These are phyloP conservation scores for Noctilio leporinus DNA, from an alignment of 2,113 vertebrate species.

Conservation along the genomic window DNA sequence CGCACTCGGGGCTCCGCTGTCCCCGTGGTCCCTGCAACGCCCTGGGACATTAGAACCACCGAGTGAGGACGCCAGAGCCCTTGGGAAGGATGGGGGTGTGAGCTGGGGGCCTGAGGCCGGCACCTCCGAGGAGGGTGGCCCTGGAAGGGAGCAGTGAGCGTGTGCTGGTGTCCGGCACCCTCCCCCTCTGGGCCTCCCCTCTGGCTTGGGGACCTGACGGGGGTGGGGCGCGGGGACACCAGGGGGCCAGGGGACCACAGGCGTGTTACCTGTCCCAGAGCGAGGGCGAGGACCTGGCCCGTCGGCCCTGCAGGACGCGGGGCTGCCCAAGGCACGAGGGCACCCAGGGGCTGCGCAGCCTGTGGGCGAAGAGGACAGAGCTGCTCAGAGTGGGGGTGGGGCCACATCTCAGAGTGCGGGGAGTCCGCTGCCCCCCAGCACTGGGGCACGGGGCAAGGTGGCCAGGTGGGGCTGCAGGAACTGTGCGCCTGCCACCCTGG, in stretches of 20 bases:
- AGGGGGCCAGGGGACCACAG: slow-evolving; percentile 55
- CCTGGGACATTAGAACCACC: not conserved
- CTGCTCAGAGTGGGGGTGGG: slow-evolving; percentile 75
- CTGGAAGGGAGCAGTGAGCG: not conserved
- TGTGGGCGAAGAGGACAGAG: slow-evolving; percentile 85
- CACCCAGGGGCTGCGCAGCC: slow-evolving; percentile 86
- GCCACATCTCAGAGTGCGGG: not conserved
- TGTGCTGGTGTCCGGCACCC: no score
- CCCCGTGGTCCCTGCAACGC: fast-evolving
- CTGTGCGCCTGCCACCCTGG: not conserved
- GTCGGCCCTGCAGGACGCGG: slow-evolving; percentile 85
- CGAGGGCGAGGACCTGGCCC: slow-evolving; percentile 84
- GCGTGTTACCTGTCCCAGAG: slow-evolving; percentile 86
- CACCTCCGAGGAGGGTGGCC: fast-evolving
- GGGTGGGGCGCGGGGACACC: not conserved
- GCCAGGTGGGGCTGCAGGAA: fast-evolving
- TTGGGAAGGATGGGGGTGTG: not conserved
- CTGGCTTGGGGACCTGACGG: not conserved
- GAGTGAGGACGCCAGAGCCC: fast-evolving
- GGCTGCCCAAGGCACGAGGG: slow-evolving; percentile 84
- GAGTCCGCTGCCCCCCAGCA: fast-evolving
- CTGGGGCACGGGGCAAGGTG: fast-evolving
- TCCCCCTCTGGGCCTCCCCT: not conserved
- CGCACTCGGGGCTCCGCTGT: not conserved
- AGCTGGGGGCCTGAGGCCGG: fast-evolving